Conservation (phyloP, 1,140 invertebrate genomes). For the Augochlora pura region DNA sequence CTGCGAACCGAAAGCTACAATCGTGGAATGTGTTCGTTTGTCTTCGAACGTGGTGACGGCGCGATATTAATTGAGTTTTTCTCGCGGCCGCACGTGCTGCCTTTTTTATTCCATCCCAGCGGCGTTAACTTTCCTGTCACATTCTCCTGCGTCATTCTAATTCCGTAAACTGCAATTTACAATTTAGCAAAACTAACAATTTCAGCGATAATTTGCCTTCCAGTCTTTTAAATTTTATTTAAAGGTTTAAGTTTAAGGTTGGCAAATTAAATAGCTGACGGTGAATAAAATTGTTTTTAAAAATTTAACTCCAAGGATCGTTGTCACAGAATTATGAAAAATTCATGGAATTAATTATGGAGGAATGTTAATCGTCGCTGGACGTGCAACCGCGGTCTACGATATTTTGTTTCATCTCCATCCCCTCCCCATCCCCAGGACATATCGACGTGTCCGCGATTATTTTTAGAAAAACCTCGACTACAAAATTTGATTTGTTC, state of each 20-base stretch:
- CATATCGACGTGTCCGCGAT: not conserved
- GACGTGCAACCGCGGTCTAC: constrained; percentile 5
- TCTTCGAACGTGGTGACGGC: constrained; percentile 33
- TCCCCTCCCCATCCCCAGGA: not conserved
- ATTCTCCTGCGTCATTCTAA: too few species aligned
- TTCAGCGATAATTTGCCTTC: too few species aligned
- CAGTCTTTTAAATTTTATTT: too few species aligned
- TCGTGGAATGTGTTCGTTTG: constrained; percentile 47
- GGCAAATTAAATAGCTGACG: too few species aligned
- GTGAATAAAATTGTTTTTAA: too few species aligned
- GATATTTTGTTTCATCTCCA: not conserved
- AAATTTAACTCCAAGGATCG: too few species aligned
- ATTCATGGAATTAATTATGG: too few species aligned
- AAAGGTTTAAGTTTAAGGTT: too few species aligned
- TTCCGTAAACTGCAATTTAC: too few species aligned
- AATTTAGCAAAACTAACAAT: too few species aligned
- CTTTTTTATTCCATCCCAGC: not conserved
- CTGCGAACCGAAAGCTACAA: constrained; percentile 21
- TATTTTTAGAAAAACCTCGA: constrained; percentile 37
- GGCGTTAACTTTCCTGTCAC: too few species aligned
- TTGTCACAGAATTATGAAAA: too few species aligned
- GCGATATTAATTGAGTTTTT: constrained; percentile 12
- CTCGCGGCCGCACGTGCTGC: constrained; percentile 9
- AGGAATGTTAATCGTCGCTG: not conserved
- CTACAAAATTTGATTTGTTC: constrained; percentile 59